These are phyloP conservation scores for Macrobrachium nipponense DNA, from an alignment of 1,140 invertebrate genomes.

Conservation along the genomic window DNA sequence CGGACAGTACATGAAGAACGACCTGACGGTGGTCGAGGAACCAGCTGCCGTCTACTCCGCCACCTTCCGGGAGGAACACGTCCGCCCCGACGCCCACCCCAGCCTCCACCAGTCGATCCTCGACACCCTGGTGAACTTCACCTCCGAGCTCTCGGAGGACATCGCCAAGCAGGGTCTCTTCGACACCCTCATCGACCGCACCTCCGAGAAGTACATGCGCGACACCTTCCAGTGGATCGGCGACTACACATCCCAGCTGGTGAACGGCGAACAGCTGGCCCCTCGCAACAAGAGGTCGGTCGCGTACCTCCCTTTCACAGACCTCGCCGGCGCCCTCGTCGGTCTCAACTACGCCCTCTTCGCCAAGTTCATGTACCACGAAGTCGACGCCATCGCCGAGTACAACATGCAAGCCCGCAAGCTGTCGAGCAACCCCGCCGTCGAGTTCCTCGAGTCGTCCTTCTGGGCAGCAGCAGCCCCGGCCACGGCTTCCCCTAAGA, in stretches of 20 bases:
- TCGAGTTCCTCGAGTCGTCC: constrained; percentile 73
- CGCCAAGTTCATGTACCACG: constrained; percentile 56
- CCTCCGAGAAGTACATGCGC: constrained; percentile 52
- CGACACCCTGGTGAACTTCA: constrained; percentile 46
- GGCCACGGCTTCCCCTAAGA: background rate
- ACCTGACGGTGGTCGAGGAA: constrained; percentile 16
- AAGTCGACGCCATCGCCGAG: constrained; percentile 60
- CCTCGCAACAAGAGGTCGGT: constrained; percentile 2
- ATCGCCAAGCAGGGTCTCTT: constrained; percentile 36
- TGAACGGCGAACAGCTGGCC: constrained; percentile 7
- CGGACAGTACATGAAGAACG: constrained; percentile 39
- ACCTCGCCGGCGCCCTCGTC: constrained; percentile 20
- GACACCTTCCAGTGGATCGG: constrained; percentile 52
- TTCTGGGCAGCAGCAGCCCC: constrained; percentile 67
- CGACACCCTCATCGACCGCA: constrained; percentile 18
- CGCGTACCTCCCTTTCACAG: background rate
- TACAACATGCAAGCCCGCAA: constrained; percentile 56
- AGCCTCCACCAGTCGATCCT: background rate
- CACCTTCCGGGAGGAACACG: background rate
- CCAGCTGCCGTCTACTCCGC: constrained; percentile 20
- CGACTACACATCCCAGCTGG: constrained; percentile 41
- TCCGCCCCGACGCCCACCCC: background rate
- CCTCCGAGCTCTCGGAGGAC: constrained; percentile 27
- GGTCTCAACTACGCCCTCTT: constrained; percentile 59
- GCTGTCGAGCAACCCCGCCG: constrained; percentile 70